Conservation (phyloP, 2,888 invertebrate species). For the Ferrisia virgata region DNA sequence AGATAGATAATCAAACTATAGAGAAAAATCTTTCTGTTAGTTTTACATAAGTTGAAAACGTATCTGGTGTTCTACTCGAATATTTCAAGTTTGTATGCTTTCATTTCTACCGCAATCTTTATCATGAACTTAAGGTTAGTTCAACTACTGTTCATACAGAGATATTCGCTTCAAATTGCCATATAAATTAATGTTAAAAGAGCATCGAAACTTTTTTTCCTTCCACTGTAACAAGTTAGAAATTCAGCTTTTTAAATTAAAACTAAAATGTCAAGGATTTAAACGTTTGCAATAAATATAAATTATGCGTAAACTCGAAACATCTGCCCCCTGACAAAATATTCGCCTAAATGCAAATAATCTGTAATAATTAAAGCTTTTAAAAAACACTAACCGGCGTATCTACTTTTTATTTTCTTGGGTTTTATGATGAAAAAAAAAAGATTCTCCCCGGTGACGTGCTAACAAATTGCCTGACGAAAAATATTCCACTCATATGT, state of each 20-base stretch:
- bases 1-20: background rate
- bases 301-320: background rate
- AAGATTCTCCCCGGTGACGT: background rate
- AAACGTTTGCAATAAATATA: background rate
- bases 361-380: conserved; percentile 3
- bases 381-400: background rate
- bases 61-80: background rate
- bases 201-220: background rate
- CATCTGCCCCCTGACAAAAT: background rate
- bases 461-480: too few species aligned
- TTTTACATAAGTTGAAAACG: background rate
- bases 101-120: background rate
- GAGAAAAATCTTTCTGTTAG: background rate
- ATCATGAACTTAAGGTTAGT: background rate
- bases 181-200: background rate
- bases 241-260: background rate
- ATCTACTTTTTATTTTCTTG: background rate
- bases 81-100: background rate
- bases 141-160: background rate
- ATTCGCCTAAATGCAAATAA: background rate
- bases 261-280: background rate
- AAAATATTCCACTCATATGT: too few species aligned
- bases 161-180: background rate
- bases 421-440: background rate
- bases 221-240: background rate